Conservation (phyloP, 2,888 invertebrate species). For the Caenorhabditis japonica region DNA sequence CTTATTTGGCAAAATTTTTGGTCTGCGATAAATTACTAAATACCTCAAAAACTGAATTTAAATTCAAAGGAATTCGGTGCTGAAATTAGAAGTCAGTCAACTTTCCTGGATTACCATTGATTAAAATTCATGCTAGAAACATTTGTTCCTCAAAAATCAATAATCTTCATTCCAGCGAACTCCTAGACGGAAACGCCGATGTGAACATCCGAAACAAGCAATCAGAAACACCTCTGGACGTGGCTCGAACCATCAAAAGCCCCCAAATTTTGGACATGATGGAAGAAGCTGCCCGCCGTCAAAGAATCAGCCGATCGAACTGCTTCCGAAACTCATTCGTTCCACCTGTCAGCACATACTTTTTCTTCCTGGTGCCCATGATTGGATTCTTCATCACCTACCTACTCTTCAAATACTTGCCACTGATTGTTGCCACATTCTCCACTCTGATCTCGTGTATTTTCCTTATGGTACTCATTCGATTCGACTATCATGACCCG, state of each 20-base stretch:
- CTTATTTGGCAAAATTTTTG: too few relatives aligned
- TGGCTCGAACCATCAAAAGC: slow-evolving; percentile 56
- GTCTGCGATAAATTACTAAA: too few relatives aligned
- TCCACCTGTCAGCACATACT: slow-evolving; percentile 51
- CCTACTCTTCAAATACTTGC: slow-evolving; percentile 37
- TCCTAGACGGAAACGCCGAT: slow-evolving; percentile 59
- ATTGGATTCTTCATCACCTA: slow-evolving; percentile 33
- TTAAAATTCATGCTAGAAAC: too few relatives aligned
- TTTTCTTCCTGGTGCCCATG: slow-evolving; percentile 43
- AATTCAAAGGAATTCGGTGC: too few relatives aligned
- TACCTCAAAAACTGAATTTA: too few relatives aligned
- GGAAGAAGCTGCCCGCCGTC: slow-evolving; percentile 44
- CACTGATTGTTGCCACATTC: slow-evolving; percentile 41
- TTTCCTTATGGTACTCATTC: slow-evolving; percentile 34
- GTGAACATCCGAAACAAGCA: slow-evolving; percentile 60
- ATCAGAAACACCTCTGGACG: slow-evolving; percentile 63
- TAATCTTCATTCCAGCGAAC: slow-evolving; percentile 55
- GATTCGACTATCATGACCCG: slow-evolving; percentile 53
- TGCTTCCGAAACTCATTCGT: slow-evolving; percentile 17
- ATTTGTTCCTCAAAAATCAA: too few relatives aligned
- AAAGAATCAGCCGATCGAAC: slow-evolving; percentile 28
- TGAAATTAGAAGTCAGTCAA: too few relatives aligned
- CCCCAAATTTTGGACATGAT: slow-evolving; percentile 55
- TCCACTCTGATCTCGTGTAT: slow-evolving; percentile 32
- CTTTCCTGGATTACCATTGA: too few relatives aligned